Evolutionary conservation across 1,140 invertebrate species (phyloP), one percentile per base, ranked within the genome.

Genomic region (Hylyphantes graminicola): DNA sequence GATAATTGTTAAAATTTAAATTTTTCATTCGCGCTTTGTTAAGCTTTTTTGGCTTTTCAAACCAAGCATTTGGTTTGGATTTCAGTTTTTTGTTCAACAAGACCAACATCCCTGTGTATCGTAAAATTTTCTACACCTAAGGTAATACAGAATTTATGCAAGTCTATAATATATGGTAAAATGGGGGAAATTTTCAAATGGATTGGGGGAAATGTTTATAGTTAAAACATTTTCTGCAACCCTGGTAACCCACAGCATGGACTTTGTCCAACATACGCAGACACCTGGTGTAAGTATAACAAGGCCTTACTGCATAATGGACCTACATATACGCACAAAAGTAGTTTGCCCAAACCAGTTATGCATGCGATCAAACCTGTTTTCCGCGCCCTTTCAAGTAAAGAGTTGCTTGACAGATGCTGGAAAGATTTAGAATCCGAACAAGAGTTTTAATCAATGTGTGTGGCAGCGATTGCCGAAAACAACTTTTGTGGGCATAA

Each of bases 221-320:
- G n/a, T n/a, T n/a, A n/a, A n/a, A n/a, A n/a, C n/a, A n/a, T n/a
- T n/a, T n/a, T n/a, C n/a, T n/a, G n/a, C n/a, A n/a, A n/a, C n/a
- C n/a, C n/a, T n/a, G n/a, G n/a, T n/a, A n/a, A n/a, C n/a, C 80
- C 54, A 11, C 59, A 82, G 35, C 80, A 82, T 12, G 54, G 13
- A 15, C 35, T 74, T 7, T 74, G 72, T 74, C 54, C 72, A 15
- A 2, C 35, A 10, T 19, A 15, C 2, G 17, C 11, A 11, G 72
- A 74, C 5, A 72, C 48, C 2, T 72, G 13, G 50, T 17, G 51
- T 4, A 51, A 51, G 7, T 72, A 51, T 17, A 54, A 72, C 51
- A 72, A 51, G 10, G 54, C 48, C n/a, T 63, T 19, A 19, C 10
- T 5, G 1, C 35, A 35, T 35, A 35, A 35, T 35, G 35, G 35